These are phyloP conservation scores for Campylomormyrus numenius DNA, from an alignment of 2,113 vertebrate species.

Conservation along the genomic window DNA sequence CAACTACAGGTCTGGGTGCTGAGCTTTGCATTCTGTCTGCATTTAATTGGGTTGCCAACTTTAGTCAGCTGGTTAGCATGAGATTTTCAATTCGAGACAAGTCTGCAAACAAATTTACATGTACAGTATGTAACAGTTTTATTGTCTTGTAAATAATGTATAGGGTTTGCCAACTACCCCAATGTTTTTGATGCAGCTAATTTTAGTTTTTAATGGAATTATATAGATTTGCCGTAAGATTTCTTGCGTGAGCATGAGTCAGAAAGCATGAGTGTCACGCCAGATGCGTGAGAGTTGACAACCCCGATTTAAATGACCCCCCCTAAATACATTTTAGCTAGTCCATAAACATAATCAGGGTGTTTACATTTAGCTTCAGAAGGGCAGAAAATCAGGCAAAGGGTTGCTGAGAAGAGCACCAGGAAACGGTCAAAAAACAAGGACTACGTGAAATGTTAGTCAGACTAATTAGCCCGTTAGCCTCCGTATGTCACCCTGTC, in stretches of 20 bases:
- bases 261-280: too few species aligned
- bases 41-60: not conserved
- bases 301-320: not conserved
- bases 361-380: not conserved
- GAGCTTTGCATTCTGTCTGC: not conserved
- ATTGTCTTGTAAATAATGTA: not conserved
- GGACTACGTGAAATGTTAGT: not conserved
- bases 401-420: not conserved
- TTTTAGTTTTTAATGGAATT: too few species aligned
- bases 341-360: not conserved
- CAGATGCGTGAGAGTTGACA: too few species aligned
- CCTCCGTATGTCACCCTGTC: not conserved
- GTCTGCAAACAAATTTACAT: not conserved
- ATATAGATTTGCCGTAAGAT: too few species aligned
- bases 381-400: not conserved
- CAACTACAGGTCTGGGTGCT: not conserved
- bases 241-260: too few species aligned
- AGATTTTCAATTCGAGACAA: not conserved
- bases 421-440: not conserved
- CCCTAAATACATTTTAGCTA: not conserved
- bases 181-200: too few species aligned
- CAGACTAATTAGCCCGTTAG: not conserved
- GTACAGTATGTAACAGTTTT: not conserved
- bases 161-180: not conserved
- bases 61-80: not conserved